Evolutionary conservation across 2,888 invertebrate genomes (phyloP), one percentile per base, ranked within the genome.

Genomic region (Ganaspis brasiliensis): DNA sequence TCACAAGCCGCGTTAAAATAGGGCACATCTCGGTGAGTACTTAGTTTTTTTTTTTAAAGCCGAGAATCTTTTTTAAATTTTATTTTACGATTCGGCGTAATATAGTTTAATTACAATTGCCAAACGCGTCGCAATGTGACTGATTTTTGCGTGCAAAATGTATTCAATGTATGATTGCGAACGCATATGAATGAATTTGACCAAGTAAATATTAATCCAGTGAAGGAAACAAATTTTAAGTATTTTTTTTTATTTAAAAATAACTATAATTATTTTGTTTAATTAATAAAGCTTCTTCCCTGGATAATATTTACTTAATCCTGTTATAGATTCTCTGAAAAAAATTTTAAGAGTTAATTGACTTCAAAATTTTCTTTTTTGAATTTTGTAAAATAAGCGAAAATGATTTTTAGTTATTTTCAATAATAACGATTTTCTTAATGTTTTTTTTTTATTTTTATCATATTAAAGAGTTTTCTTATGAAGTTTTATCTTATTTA

Each of bases 1-100:
- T 91, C 91, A 91, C 89, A 91, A 91, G 91, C 91, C 91, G 91
- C 91, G 91, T 90, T 88, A 91, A 90, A 90, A 91, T 88, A 90
- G 88, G 90, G 87, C 88, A 91, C 88, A 91, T 89, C 87, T 90
- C 89, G 88, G 88, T 91, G 87, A 91, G 89, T 91, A 90, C 87
- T 88, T 87, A 89, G 84, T 89, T 86, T 72, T 85, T 86, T 52
- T 19, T 52, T 52, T 52, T 19, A 0, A 84, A 83, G 81, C 81
- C 85, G 85, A 85, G 82, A 82, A 52, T 52, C 52, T 52, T 52
- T n/a, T 52, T 80, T 81, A 82, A 75, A 75, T 81, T 16, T 16
- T 59, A 19, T 63, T 37, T 63, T 63, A 21, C 19, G 52, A 52
- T 52, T 52, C 52, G 19, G 52, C 8, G 19, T 8, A 19, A 52